Evolutionary conservation across 2,888 invertebrate genomes (phyloP).

Genomic region (Lithophane ornitopus): DNA sequence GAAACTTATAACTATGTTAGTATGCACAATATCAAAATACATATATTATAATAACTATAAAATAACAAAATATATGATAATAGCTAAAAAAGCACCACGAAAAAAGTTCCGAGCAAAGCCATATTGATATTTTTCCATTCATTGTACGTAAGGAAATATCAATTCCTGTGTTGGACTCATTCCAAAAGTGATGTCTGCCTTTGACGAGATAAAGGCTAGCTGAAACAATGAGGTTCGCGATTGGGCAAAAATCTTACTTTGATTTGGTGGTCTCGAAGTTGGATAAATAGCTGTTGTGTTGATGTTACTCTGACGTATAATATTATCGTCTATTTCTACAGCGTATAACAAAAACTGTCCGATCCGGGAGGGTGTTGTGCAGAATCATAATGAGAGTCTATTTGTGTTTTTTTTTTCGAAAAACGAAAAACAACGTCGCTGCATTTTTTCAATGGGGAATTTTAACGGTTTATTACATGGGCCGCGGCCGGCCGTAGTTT

Average conservation of each 20-base stretch:
- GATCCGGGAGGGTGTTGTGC: too few species aligned
- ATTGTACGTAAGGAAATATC: slow-evolving; percentile 63
- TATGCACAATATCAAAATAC: too few species aligned
- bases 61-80: too few species aligned
- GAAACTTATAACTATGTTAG: too few species aligned
- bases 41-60: too few species aligned
- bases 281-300: background rate
- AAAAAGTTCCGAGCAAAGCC: slow-evolving; percentile 35
- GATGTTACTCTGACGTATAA: background rate
- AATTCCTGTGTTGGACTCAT: slow-evolving; percentile 61
- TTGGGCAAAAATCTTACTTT: slow-evolving; percentile 31
- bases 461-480: too few species aligned
- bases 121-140: slow-evolving; percentile 58
- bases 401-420: too few species aligned
- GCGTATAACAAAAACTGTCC: too few species aligned
- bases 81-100: slow-evolving; percentile 25
- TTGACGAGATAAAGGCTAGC: slow-evolving; percentile 46
- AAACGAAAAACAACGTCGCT: too few species aligned
- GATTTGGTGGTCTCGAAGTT: slow-evolving; percentile 28
- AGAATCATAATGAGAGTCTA: too few species aligned
- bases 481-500: too few species aligned
- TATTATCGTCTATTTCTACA: background rate
- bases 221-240: slow-evolving; percentile 53
- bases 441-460: too few species aligned
- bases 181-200: slow-evolving; percentile 58